These are phyloP conservation scores for Bagarius yarrelli DNA, from an alignment of 2,113 vertebrate species.

Conservation along the genomic window DNA sequence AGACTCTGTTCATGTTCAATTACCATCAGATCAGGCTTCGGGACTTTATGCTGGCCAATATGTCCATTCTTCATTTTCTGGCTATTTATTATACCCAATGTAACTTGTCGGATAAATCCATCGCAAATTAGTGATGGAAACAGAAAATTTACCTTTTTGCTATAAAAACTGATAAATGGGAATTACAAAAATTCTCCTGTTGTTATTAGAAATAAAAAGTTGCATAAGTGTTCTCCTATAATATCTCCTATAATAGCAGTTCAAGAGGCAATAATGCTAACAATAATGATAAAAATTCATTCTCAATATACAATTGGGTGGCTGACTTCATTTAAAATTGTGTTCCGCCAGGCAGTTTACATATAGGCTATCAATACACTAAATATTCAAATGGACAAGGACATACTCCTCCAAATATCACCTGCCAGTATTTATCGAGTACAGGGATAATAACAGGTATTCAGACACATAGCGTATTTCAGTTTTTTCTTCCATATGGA, in stretches of 20 bases:
- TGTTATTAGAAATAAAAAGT: too few relatives aligned
- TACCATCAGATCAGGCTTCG: constrained; percentile 93
- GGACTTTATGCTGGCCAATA: constrained; percentile 96
- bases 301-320: background rate
- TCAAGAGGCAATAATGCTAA: background rate
- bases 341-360: background rate
- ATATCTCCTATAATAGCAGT: background rate
- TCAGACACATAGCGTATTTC: background rate
- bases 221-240: too few relatives aligned
- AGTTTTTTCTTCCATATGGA: background rate
- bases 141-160: constrained; percentile 1
- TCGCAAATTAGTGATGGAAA: background rate
- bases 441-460: background rate
- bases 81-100: constrained; percentile 95
- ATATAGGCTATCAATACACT: constrained; percentile 18
- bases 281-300: background rate
- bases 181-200: background rate
- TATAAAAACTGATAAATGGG: background rate
- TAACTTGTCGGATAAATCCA: constrained; percentile 62
- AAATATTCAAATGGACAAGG: constrained; percentile 22
- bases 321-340: background rate
- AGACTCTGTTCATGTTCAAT: constrained; percentile 88
- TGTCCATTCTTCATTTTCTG: constrained; percentile 95
- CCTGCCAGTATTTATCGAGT: background rate
- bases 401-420: constrained; percentile 36